Conservation (phyloP, 2,113 vertebrate genomes). For the Antigone vipio region DNA sequence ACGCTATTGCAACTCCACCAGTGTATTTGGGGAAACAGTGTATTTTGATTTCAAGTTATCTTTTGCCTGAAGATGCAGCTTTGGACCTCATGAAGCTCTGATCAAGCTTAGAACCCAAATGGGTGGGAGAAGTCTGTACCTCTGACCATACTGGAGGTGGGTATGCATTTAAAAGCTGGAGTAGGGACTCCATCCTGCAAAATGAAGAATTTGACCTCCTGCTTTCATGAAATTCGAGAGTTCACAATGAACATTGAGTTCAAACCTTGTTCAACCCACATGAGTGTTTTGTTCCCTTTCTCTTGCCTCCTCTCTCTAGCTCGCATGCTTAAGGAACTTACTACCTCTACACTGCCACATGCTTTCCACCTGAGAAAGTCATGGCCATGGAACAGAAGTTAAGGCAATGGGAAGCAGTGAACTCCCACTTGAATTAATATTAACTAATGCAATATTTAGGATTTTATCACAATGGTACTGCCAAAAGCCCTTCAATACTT, state of each 20-base stretch:
- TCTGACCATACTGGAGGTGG: neutral
- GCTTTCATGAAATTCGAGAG: neutral
- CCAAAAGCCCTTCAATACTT: neutral
- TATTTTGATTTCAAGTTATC: neutral
- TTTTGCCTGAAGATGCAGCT: neutral
- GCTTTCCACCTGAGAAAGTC: neutral
- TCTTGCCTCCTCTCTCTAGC: neutral
- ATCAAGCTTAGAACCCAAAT: neutral
- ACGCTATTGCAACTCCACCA: rapidly evolving
- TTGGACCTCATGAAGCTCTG: neutral
- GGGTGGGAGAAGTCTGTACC: neutral
- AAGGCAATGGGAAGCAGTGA: neutral
- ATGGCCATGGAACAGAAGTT: neutral
- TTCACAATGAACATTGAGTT: neutral
- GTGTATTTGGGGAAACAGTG: neutral
- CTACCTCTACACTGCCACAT: no score
- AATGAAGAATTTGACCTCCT: neutral
- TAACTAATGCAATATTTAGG: neutral
- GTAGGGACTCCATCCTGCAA: neutral
- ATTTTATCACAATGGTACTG: neutral
- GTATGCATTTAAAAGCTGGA: neutral
- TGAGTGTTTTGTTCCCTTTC: neutral
- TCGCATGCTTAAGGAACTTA: neutral
- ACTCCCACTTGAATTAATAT: neutral
- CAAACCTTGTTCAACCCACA: neutral